These are phyloP conservation scores for Drosophila meridiana DNA, from an alignment of 2,888 invertebrate genomes.

Conservation along the genomic window DNA sequence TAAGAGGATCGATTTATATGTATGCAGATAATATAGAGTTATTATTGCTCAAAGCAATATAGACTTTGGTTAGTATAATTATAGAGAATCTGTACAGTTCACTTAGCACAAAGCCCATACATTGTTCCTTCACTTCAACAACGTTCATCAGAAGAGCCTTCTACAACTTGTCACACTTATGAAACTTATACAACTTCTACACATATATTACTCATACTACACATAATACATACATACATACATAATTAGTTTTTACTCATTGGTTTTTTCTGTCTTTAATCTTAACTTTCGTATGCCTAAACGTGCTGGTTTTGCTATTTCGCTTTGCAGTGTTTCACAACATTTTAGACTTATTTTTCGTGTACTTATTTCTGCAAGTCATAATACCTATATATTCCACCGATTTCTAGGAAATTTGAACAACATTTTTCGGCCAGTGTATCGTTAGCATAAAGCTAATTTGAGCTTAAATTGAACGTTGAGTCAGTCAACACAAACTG, in stretches of 20 bases:
- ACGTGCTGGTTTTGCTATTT: conserved; percentile 28
- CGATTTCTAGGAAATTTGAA: background rate
- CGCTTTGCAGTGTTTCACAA: background rate
- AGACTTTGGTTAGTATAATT: background rate
- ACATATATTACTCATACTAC: background rate
- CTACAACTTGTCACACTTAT: background rate
- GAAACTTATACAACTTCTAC: background rate
- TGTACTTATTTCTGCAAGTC: background rate
- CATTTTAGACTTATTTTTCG: background rate
- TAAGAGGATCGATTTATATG: background rate
- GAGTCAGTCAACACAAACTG: conserved; percentile 47
- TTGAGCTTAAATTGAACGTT: conserved; percentile 33
- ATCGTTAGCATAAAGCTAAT: conserved; percentile 55
- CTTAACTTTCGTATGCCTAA: conserved; percentile 15
- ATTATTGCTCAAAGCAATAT: background rate
- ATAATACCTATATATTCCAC: background rate
- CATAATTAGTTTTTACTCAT: background rate
- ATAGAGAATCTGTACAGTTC: background rate
- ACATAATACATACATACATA: no score
- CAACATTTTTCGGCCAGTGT: conserved; percentile 9
- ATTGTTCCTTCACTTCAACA: background rate
- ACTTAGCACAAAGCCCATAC: background rate
- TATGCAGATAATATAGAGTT: background rate
- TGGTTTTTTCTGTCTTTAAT: conserved; percentile 14
- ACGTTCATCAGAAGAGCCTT: background rate